Evolutionary conservation across 2,888 invertebrate species (phyloP).

Genomic region (Drosophila recens): DNA sequence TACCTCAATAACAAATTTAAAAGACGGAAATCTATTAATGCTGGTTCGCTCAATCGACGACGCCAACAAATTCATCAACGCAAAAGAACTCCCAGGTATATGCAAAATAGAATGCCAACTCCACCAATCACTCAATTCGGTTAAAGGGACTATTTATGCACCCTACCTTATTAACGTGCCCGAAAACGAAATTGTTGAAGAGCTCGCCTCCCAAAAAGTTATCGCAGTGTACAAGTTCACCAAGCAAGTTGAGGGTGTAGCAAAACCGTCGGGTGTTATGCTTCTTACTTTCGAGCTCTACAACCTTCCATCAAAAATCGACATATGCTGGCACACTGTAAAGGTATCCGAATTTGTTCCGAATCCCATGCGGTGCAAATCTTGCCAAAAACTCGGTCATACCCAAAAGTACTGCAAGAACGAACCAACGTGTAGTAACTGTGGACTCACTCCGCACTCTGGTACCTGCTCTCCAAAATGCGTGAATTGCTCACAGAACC

Average conservation of each 20-base stretch:
- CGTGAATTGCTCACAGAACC: constrained; percentile 10
- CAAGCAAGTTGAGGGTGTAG: constrained; percentile 9
- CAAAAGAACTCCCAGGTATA: constrained; percentile 15
- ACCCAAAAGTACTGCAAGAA: constrained; percentile 15
- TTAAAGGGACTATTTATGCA: constrained; percentile 20
- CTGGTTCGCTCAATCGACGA: constrained; percentile 10
- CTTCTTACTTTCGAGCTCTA: constrained; percentile 20
- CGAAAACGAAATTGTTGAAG: constrained; percentile 21
- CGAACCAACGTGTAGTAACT: constrained; percentile 3
- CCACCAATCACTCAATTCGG: constrained; percentile 20
- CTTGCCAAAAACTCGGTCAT: constrained; percentile 12
- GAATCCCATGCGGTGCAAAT: constrained; percentile 17
- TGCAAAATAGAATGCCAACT: constrained; percentile 18
- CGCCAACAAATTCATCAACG: constrained; percentile 23
- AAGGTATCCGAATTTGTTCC: constrained; percentile 12
- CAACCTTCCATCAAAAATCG: constrained; percentile 17
- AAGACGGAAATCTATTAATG: constrained; percentile 17
- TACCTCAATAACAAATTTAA: constrained; percentile 9
- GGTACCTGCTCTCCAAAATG: constrained; percentile 10
- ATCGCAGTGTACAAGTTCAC: constrained; percentile 12
- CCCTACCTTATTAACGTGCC: constrained; percentile 19
- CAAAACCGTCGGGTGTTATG: constrained; percentile 19
- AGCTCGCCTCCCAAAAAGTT: constrained; percentile 17
- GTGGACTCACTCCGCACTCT: constrained; percentile 8
- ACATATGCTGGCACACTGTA: constrained; percentile 23